Percentiles rank a stretch among this genome's conserved stretches.
Evolutionary conservation across 2,888 invertebrate genomes (phyloP).

Genomic region (Metopia argyrocephala): DNA sequence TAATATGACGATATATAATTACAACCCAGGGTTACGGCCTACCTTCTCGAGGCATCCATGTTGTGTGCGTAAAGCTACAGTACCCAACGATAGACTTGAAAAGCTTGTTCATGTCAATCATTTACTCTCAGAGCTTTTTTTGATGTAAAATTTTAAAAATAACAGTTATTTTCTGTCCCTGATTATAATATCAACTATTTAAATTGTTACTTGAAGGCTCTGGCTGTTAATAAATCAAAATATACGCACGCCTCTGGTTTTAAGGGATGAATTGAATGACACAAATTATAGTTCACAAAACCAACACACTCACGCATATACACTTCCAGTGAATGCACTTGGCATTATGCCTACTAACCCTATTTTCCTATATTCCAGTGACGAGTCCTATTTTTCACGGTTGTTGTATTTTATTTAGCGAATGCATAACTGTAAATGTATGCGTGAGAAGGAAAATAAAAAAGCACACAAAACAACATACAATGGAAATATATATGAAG

Average conservation of each 20-base stretch:
- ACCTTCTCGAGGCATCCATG: no score
- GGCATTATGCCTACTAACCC: constrained; percentile 79
- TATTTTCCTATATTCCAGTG: constrained; percentile 78
- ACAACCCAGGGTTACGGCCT: no score
- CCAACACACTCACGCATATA: no score
- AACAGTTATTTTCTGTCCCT: no score
- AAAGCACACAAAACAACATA: constrained; percentile 26
- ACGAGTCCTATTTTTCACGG: constrained; percentile 76
- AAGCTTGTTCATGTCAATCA: no score
- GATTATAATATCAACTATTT: no score
- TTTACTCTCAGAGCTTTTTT: no score
- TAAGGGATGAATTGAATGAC: constrained; percentile 71
- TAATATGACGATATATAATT: no score
- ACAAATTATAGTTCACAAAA: constrained; percentile 47
- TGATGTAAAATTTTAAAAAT: no score
- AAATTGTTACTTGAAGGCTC: no score
- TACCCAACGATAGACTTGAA: no score
- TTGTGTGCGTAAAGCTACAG: no score
- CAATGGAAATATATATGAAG: constrained; percentile 48
- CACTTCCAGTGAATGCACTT: constrained; percentile 77
- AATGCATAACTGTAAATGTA: constrained; percentile 2
- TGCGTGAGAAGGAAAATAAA: constrained; percentile 28
- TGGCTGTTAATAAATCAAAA: background rate
- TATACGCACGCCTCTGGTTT: constrained; percentile 59
- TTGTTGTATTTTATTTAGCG: constrained; percentile 42